Percentiles rank a stretch among this genome's conserved stretches.
Evolutionary conservation across 2,797 vertebrate genomes (phyloP).

Genomic region (Acrossocheilus fasciatus): DNA sequence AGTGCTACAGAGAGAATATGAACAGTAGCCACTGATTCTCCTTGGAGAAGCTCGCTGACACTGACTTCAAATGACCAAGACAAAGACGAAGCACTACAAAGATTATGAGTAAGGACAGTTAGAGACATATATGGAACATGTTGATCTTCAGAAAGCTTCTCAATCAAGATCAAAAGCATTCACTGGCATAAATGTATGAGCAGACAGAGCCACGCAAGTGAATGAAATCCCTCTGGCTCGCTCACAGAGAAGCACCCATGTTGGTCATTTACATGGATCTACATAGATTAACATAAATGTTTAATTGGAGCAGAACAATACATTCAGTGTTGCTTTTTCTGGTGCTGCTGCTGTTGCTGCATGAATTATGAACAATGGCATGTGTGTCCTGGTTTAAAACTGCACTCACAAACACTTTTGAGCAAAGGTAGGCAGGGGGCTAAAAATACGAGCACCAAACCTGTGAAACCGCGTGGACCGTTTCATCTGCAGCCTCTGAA

Average conservation of each 20-base stretch:
- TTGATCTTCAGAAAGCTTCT: background rate
- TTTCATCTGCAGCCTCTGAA: constrained; percentile 31
- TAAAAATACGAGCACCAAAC: constrained; percentile 54
- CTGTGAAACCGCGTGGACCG: background rate
- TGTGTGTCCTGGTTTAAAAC: constrained; percentile 46
- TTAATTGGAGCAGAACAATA: constrained; percentile 40
- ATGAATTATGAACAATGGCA: constrained; percentile 28
- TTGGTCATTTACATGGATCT: constrained; percentile 39
- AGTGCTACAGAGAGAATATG: background rate
- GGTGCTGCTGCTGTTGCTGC: background rate
- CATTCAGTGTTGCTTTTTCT: constrained; percentile 17
- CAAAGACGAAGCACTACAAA: background rate
- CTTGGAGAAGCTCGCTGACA: background rate
- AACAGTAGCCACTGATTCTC: background rate
- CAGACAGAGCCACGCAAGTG: background rate
- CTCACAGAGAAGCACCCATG: background rate
- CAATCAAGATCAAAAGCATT: background rate
- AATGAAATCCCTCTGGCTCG: constrained; percentile 22
- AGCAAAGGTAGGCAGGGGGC: constrained; percentile 37
- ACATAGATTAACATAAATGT: constrained; percentile 50
- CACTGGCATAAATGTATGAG: background rate
- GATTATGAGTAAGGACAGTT: background rate
- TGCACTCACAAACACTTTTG: constrained; percentile 39
- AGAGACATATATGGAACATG: background rate
- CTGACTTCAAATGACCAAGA: background rate